A percentile compares a stretch with the other conserved stretches of the same genome.
Evolutionary conservation across 2,888 invertebrate species (phyloP).

Genomic region (Hyposoter didymator): DNA sequence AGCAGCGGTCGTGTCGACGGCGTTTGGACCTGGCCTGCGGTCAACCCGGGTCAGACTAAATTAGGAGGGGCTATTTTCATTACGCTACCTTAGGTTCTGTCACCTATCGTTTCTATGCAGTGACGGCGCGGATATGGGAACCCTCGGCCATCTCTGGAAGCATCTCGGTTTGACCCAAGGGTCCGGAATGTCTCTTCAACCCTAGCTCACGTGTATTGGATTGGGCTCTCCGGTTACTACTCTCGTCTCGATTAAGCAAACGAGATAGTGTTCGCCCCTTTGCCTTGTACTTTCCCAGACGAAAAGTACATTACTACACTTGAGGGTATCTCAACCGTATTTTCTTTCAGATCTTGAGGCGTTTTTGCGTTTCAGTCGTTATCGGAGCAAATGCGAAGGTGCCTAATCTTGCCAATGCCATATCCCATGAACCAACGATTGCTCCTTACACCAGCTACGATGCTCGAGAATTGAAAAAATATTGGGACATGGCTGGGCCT

Average conservation of each 20-base stretch:
- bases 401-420: slow-evolving; percentile 36
- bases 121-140: slow-evolving; percentile 31
- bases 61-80: slow-evolving; percentile 81
- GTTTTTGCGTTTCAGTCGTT: slow-evolving; percentile 15
- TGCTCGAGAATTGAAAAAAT: slow-evolving; percentile 7
- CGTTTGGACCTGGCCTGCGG: slow-evolving; percentile 70
- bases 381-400: slow-evolving; percentile 24
- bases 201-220: slow-evolving; percentile 35
- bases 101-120: slow-evolving; percentile 49
- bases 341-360: slow-evolving; percentile 21
- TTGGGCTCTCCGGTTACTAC: slow-evolving; percentile 20
- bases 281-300: slow-evolving; percentile 10
- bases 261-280: slow-evolving; percentile 55
- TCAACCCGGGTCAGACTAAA: slow-evolving; percentile 77
- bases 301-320: slow-evolving; percentile 41
- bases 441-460: slow-evolving; percentile 1
- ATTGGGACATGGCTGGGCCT: slow-evolving; percentile 4
- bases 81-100: slow-evolving; percentile 73
- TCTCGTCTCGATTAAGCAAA: slow-evolving; percentile 50
- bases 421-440: slow-evolving; percentile 34
- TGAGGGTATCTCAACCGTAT: slow-evolving; percentile 41
- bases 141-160: slow-evolving; percentile 56
- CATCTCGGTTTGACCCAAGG: slow-evolving; percentile 42
- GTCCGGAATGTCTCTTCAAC: slow-evolving; percentile 49
- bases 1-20: slow-evolving; percentile 49